These are phyloP conservation scores for Nothura maculosa DNA, from an alignment of 2,797 vertebrate genomes.

Conservation along the genomic window DNA sequence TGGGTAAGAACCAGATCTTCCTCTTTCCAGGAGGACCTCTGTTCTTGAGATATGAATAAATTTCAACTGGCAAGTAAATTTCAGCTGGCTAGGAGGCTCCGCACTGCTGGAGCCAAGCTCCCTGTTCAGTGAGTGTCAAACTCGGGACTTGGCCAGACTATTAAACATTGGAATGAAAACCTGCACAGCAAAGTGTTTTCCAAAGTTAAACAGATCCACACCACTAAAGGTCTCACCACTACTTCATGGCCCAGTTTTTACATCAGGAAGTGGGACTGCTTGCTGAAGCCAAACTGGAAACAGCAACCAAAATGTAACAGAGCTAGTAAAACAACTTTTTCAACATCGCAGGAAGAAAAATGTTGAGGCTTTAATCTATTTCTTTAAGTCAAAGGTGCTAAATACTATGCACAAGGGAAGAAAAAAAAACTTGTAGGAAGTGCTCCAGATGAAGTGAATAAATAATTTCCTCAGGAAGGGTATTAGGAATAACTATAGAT, in stretches of 20 bases:
- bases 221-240: rapidly evolving
- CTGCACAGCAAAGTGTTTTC: constrained; percentile 17
- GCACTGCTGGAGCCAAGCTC: constrained; percentile 12
- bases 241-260: neutral
- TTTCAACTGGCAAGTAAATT: neutral
- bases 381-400: neutral
- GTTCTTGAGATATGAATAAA: neutral
- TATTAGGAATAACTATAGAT: neutral
- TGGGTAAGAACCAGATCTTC: neutral
- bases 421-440: neutral
- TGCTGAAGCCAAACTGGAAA: neutral
- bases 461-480: neutral
- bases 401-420: neutral
- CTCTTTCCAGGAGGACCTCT: neutral
- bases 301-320: neutral
- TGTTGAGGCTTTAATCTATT: neutral
- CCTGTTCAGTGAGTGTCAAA: constrained; percentile 17
- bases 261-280: neutral
- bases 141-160: neutral
- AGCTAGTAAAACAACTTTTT: neutral
- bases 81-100: neutral
- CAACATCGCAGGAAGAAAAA: neutral
- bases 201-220: neutral
- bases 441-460: neutral
- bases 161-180: constrained; percentile 21